A percentile compares a stretch with the other conserved stretches of the same genome.
These are phyloP conservation scores for Drosophila lini DNA, from an alignment of 1,140 invertebrate species.

Conservation along the genomic window DNA sequence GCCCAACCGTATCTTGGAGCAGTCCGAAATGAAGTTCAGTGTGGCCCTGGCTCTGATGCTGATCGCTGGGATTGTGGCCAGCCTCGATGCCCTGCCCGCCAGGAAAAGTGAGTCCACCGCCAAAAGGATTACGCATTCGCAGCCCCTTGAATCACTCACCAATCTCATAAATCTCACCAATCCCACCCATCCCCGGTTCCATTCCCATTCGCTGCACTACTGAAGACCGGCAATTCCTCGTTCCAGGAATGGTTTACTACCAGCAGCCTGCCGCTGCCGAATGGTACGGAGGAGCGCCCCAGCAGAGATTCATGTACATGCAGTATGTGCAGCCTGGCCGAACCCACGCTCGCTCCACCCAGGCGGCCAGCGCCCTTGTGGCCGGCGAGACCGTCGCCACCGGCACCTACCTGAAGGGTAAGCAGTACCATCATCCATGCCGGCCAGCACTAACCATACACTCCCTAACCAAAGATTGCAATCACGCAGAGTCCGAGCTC, in stretches of 20 bases:
- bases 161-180: not conserved
- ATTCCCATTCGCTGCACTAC: conserved; percentile 6
- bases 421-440: conserved; percentile 17
- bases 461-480: conserved; percentile 79
- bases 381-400: conserved; percentile 81
- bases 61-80: conserved; percentile 72
- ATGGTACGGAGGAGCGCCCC: conserved; percentile 66
- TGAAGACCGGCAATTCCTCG: conserved; percentile 71
- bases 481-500: conserved; percentile 74
- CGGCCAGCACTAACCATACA: conserved; percentile 36
- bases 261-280: conserved; percentile 74
- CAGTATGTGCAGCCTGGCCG: conserved; percentile 79
- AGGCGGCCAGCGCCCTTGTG: conserved; percentile 76
- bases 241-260: conserved; percentile 83
- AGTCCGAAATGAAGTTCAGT: conserved; percentile 73
- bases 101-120: conserved; percentile 74
- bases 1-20: conserved; percentile 9
- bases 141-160: not conserved
- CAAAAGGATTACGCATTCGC: conserved; percentile 37
- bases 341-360: conserved; percentile 73
- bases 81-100: conserved; percentile 70
- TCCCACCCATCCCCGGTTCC: conserved; percentile 13
- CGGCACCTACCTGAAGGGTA: conserved; percentile 81
- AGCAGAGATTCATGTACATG: conserved; percentile 83
- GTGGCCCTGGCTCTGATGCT: conserved; percentile 68